Conservation (phyloP, 1,140 invertebrate genomes). For the Thaumetopoea pityocampa region DNA sequence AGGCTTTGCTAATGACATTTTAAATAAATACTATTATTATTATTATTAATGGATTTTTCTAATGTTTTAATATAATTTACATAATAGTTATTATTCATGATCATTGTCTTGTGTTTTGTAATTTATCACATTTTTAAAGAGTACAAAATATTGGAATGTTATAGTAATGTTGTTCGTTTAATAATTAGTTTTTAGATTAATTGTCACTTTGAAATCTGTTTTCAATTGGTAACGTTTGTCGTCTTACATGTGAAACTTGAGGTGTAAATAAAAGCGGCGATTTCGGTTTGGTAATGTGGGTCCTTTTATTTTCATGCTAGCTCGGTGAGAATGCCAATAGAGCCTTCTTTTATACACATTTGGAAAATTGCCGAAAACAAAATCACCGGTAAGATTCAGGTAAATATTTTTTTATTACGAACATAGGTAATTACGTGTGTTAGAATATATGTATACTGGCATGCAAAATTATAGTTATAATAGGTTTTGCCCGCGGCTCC, state of each 20-base stretch:
- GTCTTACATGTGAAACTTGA: slow-evolving; percentile 56
- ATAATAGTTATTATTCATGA: slow-evolving; percentile 60
- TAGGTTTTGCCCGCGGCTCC: too few species aligned
- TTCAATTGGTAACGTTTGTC: slow-evolving; percentile 63
- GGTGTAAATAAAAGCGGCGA: slow-evolving; percentile 73
- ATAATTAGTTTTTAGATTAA: slow-evolving; percentile 68
- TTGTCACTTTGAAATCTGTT: slow-evolving; percentile 64
- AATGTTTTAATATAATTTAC: slow-evolving; percentile 67
- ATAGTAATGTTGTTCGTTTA: slow-evolving; percentile 68
- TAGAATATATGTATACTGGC: too few species aligned
- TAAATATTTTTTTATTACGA: too few species aligned
- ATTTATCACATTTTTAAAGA: slow-evolving; percentile 74
- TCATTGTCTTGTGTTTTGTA: slow-evolving; percentile 63
- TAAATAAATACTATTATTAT: slow-evolving; percentile 51
- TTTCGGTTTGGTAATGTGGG: slow-evolving; percentile 66
- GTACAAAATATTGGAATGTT: slow-evolving; percentile 74
- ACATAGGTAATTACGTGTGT: too few species aligned
- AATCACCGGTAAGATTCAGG: too few species aligned
- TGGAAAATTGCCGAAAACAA: too few species aligned
- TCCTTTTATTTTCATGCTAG: slow-evolving; percentile 3
- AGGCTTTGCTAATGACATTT: slow-evolving; percentile 56
- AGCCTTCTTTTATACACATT: neutral
- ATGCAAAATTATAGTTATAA: too few species aligned
- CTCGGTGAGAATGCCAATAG: neutral
- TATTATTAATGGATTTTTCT: slow-evolving; percentile 68